Conservation (phyloP, 2,888 invertebrate genomes). For the Clusia tigrina region DNA sequence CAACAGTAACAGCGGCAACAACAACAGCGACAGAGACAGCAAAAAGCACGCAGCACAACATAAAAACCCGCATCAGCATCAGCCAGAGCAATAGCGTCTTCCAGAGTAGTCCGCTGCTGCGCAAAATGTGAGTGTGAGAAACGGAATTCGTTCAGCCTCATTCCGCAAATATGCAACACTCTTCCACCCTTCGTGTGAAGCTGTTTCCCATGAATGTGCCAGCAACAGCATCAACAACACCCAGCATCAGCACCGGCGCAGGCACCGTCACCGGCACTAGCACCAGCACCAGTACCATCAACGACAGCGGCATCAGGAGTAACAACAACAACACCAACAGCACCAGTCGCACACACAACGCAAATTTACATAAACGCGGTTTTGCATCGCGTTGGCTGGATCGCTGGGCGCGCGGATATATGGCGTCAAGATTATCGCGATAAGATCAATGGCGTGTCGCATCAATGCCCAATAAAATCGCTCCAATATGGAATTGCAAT, state of each 20-base stretch:
- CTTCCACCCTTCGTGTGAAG: slow-evolving; percentile 18
- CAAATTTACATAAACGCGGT: slow-evolving; percentile 28
- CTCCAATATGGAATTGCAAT: slow-evolving; percentile 49
- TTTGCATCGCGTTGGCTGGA: neutral
- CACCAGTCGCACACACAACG: neutral
- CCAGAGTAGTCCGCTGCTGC: too few relatives aligned
- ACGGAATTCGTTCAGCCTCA: slow-evolving; percentile 31
- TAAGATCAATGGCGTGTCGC: slow-evolving; percentile 61
- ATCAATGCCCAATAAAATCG: slow-evolving; percentile 59
- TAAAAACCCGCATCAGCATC: neutral
- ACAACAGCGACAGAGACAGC: neutral
- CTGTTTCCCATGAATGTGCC: neutral
- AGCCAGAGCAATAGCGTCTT: too few relatives aligned
- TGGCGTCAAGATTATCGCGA: slow-evolving; percentile 62
- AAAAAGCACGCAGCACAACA: neutral
- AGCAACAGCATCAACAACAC: neutral
- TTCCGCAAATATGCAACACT: neutral
- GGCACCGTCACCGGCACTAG: neutral
- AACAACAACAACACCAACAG: neutral
- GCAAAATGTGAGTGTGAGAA: slow-evolving; percentile 38
- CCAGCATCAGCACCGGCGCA: neutral
- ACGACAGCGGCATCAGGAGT: too few relatives aligned
- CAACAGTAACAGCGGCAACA: slow-evolving; percentile 4
- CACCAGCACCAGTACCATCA: too few relatives aligned
- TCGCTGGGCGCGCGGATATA: slow-evolving; percentile 42